phyloP scores from a whole-genome alignment of 2,888 invertebrate species.

The Heteromyza rotundicornis region DNA sequence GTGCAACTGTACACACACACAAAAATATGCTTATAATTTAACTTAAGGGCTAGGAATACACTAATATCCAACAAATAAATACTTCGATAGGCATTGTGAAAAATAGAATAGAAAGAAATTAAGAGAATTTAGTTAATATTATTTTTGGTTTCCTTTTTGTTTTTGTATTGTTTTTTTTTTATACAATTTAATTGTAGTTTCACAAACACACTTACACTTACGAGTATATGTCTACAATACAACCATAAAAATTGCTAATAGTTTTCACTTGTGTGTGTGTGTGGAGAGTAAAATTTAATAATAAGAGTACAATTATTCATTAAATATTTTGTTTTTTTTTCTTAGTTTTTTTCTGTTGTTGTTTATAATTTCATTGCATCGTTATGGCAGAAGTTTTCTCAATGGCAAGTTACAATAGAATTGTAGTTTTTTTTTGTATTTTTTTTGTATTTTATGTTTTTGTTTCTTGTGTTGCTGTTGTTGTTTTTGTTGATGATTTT shows the following conservation, averaged over 20 bases:
- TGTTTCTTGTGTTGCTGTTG: no score
- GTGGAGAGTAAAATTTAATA: background rate
- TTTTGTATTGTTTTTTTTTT: no score
- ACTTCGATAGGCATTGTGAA: conserved; percentile 11
- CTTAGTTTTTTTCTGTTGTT: conserved; percentile 6
- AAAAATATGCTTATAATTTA: no score
- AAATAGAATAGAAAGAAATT: background rate
- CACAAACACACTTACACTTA: conserved; percentile 17
- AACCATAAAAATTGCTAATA: conserved; percentile 59
- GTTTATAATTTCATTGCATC: background rate
- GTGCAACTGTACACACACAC: no score
- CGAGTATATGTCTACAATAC: conserved; percentile 42
- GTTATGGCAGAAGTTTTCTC: conserved; percentile 2
- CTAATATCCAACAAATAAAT: background rate
- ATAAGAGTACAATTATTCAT: conserved; percentile 33
- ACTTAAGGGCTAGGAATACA: background rate
- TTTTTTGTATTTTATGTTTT: no score
- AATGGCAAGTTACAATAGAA: conserved; percentile 2
- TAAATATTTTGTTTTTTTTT: conserved; percentile 26
- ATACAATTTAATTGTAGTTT: conserved; percentile 31
- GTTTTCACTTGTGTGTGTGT: conserved; percentile 31
- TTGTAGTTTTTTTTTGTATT: no score
- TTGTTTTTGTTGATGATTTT: no score
- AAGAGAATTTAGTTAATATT: no score
- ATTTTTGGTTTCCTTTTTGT: no score